Evolutionary conservation across 2,797 vertebrate genomes (phyloP), one percentile per base, ranked within the genome.

Genomic region (Propithecus deckenii): DNA sequence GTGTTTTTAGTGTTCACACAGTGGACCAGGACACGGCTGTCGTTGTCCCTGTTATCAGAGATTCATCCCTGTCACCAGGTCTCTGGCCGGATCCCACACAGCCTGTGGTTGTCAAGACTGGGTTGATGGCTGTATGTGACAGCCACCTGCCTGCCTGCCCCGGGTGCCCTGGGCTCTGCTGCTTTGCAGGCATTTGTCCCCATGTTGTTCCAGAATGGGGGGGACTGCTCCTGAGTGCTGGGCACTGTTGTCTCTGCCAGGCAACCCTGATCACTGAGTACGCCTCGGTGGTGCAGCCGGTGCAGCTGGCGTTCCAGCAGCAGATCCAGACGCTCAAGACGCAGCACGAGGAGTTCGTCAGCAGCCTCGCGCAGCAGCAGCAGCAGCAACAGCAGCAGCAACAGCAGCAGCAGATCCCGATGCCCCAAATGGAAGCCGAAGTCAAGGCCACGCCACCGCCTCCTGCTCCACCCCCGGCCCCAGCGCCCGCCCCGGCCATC

Each of bases 271-370:
- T 99, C 97, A 99, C 98, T 0, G 99, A 99, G 91, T 99, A 99
- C 5, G 99, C 99, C 0, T 98, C 98, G 0, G 99, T 99, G 20
- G 99, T 99, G 3, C 99, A 99, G 98, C 99, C 99, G 0, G 99
- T 99, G 28, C 99, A 99, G 94, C 97, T 99, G 67, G 99, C 99
- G 63, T 99, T 99, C 98, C 99, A 99, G 96, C 99, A 99, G 98
- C 99, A 99, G 99, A 99, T 99, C 90, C 99, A 99, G 98, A 98
- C 98, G 35, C 96, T 99, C 86, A 99, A 99, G 98, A 99, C 99
- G 0, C 99, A 99, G 57, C 99, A 99, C 0, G 99, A 99, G 4
- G 99, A 99, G 96, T 99, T 99, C 79, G 99, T 99, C 4, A 92
- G 95, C 97, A 99, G 99, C 86, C 97, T 99, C 69, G 99, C 99